Conservation (phyloP, 1,140 invertebrate genomes). For the Goniozus legneri region DNA sequence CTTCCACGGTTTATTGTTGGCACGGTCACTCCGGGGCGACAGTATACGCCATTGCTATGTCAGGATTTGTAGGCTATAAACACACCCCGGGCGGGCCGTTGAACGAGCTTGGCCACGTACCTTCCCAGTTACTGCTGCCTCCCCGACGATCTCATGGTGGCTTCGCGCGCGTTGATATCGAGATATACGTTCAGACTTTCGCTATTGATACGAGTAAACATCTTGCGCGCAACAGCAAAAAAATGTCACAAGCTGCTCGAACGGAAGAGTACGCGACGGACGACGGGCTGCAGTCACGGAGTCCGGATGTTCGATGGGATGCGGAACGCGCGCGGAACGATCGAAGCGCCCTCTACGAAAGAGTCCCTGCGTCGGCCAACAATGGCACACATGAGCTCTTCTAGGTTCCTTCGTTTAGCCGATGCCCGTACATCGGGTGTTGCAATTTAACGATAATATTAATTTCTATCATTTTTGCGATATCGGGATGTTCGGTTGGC, state of each 20-base stretch:
- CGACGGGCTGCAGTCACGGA: constrained; percentile 38
- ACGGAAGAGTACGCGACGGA: constrained; percentile 43
- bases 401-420: too few species aligned
- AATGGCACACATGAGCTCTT: too few species aligned
- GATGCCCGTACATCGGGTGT: too few species aligned
- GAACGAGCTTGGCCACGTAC: constrained; percentile 25
- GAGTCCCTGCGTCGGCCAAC: too few species aligned
- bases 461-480: too few species aligned
- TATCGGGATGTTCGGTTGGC: too few species aligned
- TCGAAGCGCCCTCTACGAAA: too few species aligned
- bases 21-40: constrained; percentile 19
- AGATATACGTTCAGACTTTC: constrained; percentile 35
- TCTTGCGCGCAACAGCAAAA: constrained; percentile 48
- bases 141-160: constrained; percentile 31
- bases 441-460: too few species aligned
- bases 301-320: constrained; percentile 19
- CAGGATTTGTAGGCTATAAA: constrained; percentile 51
- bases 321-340: too few species aligned
- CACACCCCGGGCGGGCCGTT: constrained; percentile 28
- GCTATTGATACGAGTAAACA: constrained; percentile 46
- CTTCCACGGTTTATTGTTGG: too few species aligned
- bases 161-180: constrained; percentile 34
- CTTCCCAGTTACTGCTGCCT: constrained; percentile 36
- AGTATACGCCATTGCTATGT: constrained; percentile 44
- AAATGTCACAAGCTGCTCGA: constrained; percentile 49